Percentiles rank a stretch among this genome's conserved stretches.
Conservation (phyloP, 2,113 vertebrate species). For the Chunga burmeisteri region DNA sequence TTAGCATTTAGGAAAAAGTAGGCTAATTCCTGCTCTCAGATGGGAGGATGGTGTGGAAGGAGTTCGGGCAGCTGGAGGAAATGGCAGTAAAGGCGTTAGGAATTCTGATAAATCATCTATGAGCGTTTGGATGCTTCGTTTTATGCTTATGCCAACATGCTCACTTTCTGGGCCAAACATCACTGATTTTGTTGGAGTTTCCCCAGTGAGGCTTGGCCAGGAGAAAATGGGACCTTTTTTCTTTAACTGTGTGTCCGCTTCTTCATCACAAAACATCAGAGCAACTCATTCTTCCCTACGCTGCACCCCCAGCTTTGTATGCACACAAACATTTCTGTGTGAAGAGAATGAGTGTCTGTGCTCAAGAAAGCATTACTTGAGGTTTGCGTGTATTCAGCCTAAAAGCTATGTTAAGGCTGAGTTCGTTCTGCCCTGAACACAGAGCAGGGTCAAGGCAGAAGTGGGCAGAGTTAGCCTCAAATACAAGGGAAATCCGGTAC, state of each 20-base stretch:
- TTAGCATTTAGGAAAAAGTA: not conserved
- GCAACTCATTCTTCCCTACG: not conserved
- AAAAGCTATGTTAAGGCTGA: not conserved
- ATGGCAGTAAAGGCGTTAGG: not conserved
- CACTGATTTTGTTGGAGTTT: constrained; percentile 46
- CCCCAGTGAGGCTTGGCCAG: not conserved
- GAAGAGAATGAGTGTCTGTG: not conserved
- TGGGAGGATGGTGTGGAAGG: not conserved
- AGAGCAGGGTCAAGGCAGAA: not conserved
- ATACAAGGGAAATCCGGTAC: not conserved
- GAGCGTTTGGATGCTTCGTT: not conserved
- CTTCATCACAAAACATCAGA: constrained; percentile 23
- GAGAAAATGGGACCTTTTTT: constrained; percentile 31
- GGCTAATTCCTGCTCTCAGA: not conserved
- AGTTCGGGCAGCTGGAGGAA: not conserved
- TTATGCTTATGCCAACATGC: not conserved
- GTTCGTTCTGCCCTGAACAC: not conserved
- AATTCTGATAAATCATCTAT: constrained; percentile 42
- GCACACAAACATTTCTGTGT: not conserved
- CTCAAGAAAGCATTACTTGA: not conserved
- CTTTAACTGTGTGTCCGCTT: not conserved
- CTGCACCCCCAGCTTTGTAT: not conserved
- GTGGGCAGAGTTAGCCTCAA: not conserved
- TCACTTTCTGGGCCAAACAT: constrained; percentile 4
- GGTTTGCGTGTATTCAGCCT: not conserved